Percentiles rank a stretch among this genome's conserved stretches.
Conservation (phyloP, 2,797 vertebrate genomes). For the Falco berigora region DNA sequence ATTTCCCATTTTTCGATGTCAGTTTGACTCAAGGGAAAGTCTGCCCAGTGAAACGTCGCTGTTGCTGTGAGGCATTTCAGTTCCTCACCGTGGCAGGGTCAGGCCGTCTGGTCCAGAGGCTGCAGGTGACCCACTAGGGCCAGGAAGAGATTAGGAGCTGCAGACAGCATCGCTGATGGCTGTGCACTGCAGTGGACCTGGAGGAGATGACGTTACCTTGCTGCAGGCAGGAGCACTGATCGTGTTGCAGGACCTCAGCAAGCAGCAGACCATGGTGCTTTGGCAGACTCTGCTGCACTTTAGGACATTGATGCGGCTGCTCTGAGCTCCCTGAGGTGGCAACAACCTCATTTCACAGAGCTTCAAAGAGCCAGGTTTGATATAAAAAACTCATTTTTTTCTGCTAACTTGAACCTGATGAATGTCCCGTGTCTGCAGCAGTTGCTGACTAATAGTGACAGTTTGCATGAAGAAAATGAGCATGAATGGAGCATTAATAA, state of each 20-base stretch:
- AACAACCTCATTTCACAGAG: background rate
- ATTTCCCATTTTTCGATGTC: background rate
- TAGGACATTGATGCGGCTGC: background rate
- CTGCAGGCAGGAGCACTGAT: fast-evolving
- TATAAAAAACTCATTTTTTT: background rate
- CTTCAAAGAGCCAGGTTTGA: conserved; percentile 24
- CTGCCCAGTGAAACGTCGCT: background rate
- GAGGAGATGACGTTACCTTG: background rate
- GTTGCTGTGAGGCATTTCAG: background rate
- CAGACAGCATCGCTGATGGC: fast-evolving
- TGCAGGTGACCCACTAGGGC: background rate
- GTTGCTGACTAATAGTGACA: conserved; percentile 12
- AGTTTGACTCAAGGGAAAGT: background rate
- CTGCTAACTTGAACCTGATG: conserved; percentile 37
- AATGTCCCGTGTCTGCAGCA: background rate
- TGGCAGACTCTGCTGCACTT: background rate
- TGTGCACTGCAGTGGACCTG: fast-evolving
- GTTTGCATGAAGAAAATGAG: background rate
- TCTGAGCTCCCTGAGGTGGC: background rate
- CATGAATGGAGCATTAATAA: background rate
- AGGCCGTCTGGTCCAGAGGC: background rate
- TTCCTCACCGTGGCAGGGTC: background rate
- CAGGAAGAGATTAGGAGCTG: conserved; percentile 12
- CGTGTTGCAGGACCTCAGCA: background rate
- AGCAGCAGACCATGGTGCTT: fast-evolving